Evolutionary conservation across 2,797 vertebrate species (phyloP).

Genomic region (Phylloscopus collybita): DNA sequence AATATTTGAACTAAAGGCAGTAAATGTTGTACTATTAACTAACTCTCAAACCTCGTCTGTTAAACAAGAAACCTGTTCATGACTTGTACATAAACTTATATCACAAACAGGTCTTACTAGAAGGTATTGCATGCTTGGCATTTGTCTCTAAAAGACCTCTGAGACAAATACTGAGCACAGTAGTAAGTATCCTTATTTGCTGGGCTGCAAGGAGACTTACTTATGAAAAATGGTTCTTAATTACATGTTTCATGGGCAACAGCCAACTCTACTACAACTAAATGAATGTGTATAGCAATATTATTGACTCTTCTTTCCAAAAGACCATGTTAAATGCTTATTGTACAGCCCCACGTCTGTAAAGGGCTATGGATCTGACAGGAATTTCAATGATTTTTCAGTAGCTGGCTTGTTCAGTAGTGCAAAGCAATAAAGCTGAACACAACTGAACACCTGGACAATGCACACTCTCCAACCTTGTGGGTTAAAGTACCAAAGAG

Average conservation of each 20-base stretch:
- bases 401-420: not conserved
- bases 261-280: not conserved
- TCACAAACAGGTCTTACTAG: not conserved
- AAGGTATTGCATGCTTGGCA: not conserved
- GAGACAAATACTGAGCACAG: not conserved
- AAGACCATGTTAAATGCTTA: not conserved
- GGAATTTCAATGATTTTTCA: not conserved
- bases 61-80: not conserved
- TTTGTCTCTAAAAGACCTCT: not conserved
- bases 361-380: not conserved
- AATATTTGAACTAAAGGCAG: not conserved
- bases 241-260: not conserved
- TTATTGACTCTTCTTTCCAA: slow-evolving; percentile 13
- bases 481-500: not conserved
- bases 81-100: not conserved
- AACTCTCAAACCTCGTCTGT: not conserved
- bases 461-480: not conserved
- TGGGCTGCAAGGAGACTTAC: not conserved
- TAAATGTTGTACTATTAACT: not conserved
- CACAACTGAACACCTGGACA: not conserved
- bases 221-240: not conserved
- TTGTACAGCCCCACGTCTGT: not conserved
- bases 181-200: not conserved
- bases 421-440: not conserved
- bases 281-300: not conserved